Evolutionary conservation across 2,113 vertebrate species (phyloP).

Genomic region (Solea senegalensis): DNA sequence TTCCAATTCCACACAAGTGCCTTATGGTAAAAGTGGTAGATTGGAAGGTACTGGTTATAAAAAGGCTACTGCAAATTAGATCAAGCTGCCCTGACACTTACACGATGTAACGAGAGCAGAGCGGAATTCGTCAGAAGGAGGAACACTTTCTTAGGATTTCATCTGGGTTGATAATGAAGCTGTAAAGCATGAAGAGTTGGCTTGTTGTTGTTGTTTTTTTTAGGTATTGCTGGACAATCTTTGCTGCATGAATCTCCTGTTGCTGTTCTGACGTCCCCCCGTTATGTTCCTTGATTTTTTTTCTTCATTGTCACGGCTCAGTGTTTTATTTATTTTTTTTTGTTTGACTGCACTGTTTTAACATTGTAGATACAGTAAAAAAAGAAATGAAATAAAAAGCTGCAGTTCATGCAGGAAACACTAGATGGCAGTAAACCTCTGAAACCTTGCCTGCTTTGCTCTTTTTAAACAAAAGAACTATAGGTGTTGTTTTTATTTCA

Average conservation of each 20-base stretch:
- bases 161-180: conserved; percentile 16
- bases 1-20: conserved; percentile 67
- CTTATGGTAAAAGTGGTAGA: conserved; percentile 63
- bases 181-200: conserved; percentile 61
- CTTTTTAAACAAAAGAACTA: background rate
- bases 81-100: background rate
- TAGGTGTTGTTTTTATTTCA: background rate
- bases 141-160: background rate
- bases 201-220: conserved; percentile 52
- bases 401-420: conserved; percentile 40
- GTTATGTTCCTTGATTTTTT: background rate
- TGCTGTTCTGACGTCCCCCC: conserved; percentile 45
- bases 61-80: conserved; percentile 27
- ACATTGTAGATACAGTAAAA: conserved; percentile 73
- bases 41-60: conserved; percentile 39
- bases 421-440: conserved; percentile 23
- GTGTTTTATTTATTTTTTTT: conserved; percentile 72
- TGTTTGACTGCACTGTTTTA: conserved; percentile 67
- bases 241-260: conserved; percentile 69
- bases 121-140: conserved; percentile 3
- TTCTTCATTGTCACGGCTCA: conserved; percentile 36
- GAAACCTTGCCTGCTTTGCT: background rate
- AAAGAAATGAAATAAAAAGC: conserved; percentile 31
- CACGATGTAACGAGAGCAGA: conserved; percentile 8
- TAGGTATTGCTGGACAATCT: conserved; percentile 82